Evolutionary conservation across 2,797 vertebrate genomes (phyloP).

Genomic region (Mallotus villosus): DNA sequence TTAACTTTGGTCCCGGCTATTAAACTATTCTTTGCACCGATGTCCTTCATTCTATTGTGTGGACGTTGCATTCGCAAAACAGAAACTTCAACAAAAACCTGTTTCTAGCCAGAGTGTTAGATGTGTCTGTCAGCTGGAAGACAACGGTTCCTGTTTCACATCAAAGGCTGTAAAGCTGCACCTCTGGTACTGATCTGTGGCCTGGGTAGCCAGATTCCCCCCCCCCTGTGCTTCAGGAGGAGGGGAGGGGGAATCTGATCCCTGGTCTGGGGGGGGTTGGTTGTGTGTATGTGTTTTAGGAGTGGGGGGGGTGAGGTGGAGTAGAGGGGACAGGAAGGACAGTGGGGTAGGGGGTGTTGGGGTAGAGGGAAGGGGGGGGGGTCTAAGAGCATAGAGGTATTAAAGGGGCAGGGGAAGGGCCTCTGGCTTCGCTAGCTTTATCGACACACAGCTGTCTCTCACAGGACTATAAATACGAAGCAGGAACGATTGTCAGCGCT

Average conservation of each 20-base stretch:
- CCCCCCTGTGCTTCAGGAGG: too few relatives aligned
- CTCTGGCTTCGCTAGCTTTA: background rate
- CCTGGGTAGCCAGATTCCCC: too few relatives aligned
- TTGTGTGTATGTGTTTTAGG: background rate
- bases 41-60: too few relatives aligned
- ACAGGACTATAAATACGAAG: slow-evolving; percentile 35
- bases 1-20: too few relatives aligned
- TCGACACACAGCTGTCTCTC: slow-evolving; percentile 4
- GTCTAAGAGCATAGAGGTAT: background rate
- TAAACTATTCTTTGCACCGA: too few relatives aligned
- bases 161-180: too few relatives aligned
- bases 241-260: background rate
- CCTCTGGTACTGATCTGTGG: too few relatives aligned
- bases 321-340: slow-evolving; percentile 48
- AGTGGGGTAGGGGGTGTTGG: slow-evolving; percentile 1
- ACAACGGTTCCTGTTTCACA: too few relatives aligned
- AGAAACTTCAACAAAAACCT: too few relatives aligned
- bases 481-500: slow-evolving; percentile 34
- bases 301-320: background rate
- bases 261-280: background rate
- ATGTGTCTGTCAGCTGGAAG: too few relatives aligned
- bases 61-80: too few relatives aligned
- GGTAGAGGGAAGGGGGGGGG: background rate
- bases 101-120: too few relatives aligned
- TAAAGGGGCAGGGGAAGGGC: background rate